Evolutionary conservation across 2,888 invertebrate genomes (phyloP), one percentile per base, ranked within the genome.

Genomic region (Germaria angustata): DNA sequence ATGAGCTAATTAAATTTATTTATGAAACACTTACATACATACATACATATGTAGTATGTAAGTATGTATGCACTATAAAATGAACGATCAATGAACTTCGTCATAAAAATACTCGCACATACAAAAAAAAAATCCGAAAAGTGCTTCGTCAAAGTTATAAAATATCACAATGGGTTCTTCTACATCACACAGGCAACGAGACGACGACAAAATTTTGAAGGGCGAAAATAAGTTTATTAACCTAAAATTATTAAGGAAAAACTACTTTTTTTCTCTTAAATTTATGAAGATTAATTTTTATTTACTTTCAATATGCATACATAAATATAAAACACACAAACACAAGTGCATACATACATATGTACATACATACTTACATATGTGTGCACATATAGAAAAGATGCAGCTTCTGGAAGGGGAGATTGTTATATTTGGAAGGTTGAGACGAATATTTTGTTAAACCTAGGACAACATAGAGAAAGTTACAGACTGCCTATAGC

Each of bases 381-480:
- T n/a, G n/a, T n/a, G n/a, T n/a, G n/a, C n/a, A n/a, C n/a, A n/a
- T n/a, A n/a, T n/a, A n/a, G n/a, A 13, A 44, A 20, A 7, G 11
- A 39, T 76, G 41, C 51, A 68, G 34, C 57, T 36, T 76, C 5
- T 32, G 22, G 5, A 7, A 20, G 24, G 61, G 53, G 61, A 24
- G 34, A 28, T 28, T 3, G 32, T 24, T 6, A 11, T 24, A 32
- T 15, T n/a, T 15, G 5, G 11, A 36, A 49, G 39, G 9, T 24
- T 61, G 39, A 22, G 34, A 22, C 53, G 44, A 15, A 2, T 11
- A 4, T 15, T 59, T 7, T 55, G 53, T 55, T n/a, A 78, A 72
- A 75, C 82, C 82, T 82, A 82, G 82, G 82, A 80, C 82, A 82
- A 82, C 79, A 76, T 82, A 82, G 82, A 82, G 82, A 82, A 82